Conservation (phyloP, 1,140 invertebrate species). For the Epicauta chinensis region DNA sequence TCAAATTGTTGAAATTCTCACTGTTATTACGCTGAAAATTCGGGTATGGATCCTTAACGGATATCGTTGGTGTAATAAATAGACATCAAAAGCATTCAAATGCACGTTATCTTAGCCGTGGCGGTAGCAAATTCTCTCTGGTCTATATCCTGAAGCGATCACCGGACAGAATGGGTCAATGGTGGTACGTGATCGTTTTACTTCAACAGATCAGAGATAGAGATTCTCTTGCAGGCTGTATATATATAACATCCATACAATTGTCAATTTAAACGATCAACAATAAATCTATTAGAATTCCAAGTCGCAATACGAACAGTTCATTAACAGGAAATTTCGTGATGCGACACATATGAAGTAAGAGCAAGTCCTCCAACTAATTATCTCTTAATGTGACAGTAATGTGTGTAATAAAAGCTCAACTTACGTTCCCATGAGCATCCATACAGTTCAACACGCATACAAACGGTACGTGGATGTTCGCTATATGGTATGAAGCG, state of each 20-base stretch:
- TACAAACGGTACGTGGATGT: slow-evolving; percentile 83
- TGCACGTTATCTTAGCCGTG: too few species aligned
- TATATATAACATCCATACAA: slow-evolving; percentile 4
- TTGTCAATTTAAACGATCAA: not conserved
- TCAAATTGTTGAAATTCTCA: too few species aligned
- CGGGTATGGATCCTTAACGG: too few species aligned
- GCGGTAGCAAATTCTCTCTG: too few species aligned
- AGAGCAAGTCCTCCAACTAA: not conserved
- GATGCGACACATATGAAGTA: not conserved
- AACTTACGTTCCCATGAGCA: slow-evolving; percentile 80
- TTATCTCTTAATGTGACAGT: slow-evolving; percentile 14
- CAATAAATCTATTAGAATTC: not conserved
- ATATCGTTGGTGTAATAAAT: too few species aligned
- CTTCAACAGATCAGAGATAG: too few species aligned
- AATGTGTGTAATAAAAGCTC: slow-evolving; percentile 14
- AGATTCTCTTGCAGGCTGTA: not conserved
- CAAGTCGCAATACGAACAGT: not conserved
- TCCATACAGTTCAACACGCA: slow-evolving; percentile 86
- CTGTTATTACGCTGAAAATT: too few species aligned
- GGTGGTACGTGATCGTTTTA: too few species aligned
- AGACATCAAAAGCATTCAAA: too few species aligned
- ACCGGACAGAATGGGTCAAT: too few species aligned
- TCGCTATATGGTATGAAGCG: slow-evolving; percentile 84
- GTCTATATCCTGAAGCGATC: too few species aligned
- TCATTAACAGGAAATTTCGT: slow-evolving; percentile 8